Conservation (phyloP, 2,113 vertebrate genomes). For the Psilopogon haemacephalus region DNA sequence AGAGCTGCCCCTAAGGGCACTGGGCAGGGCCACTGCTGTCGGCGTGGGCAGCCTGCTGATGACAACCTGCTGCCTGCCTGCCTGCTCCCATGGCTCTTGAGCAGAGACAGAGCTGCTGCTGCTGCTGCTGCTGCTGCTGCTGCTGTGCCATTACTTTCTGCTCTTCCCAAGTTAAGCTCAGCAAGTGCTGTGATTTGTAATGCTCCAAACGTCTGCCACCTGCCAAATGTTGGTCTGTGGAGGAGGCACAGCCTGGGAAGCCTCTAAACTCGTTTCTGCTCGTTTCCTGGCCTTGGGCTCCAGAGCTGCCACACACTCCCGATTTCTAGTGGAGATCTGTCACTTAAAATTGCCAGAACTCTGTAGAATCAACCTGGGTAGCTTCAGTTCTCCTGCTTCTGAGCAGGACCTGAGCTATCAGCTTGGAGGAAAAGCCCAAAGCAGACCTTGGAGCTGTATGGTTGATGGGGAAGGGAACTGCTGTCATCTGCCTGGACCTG, state of each 20-base stretch:
- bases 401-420: background rate
- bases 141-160: background rate
- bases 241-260: background rate
- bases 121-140: no score
- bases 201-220: background rate
- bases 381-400: background rate
- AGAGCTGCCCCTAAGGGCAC: background rate
- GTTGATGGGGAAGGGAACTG: no score
- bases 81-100: background rate
- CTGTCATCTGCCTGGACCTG: no score
- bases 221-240: conserved; percentile 32
- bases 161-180: background rate
- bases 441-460: background rate
- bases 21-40: background rate
- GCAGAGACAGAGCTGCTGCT: background rate
- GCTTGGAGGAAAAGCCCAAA: background rate
- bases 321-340: background rate
- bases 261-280: conserved; percentile 1
- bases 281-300: background rate
- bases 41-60: background rate
- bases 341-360: background rate
- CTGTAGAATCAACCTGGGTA: background rate
- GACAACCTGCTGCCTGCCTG: background rate
- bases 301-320: background rate
- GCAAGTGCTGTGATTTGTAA: background rate